Evolutionary conservation across 2,113 vertebrate species (phyloP).

Genomic region (Choloepus hoffmanni): DNA sequence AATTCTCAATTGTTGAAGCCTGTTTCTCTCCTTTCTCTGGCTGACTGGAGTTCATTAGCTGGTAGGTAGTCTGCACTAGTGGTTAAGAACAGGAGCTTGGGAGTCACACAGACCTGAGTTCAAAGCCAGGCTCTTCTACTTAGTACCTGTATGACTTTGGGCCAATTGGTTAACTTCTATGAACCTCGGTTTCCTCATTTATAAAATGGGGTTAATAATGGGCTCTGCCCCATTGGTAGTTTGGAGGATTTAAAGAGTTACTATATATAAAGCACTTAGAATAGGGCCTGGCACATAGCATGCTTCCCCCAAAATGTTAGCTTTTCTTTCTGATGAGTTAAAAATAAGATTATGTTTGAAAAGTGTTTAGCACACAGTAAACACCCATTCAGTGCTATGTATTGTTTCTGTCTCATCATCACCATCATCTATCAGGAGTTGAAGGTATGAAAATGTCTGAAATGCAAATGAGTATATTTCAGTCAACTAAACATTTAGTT

Average conservation of each 20-base stretch:
- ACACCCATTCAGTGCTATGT: background rate
- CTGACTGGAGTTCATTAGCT: background rate
- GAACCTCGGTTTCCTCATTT: background rate
- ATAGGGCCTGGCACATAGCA: background rate
- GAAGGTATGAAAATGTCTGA: background rate
- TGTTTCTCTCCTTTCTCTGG: background rate
- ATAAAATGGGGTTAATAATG: background rate
- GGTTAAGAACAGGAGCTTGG: background rate
- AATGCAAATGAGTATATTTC: background rate
- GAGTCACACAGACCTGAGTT: background rate
- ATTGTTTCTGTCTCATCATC: background rate
- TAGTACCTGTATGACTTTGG: background rate
- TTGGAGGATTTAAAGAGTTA: background rate
- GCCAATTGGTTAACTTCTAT: background rate
- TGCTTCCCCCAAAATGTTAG: background rate
- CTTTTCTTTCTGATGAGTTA: background rate
- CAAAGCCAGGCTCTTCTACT: constrained; percentile 19
- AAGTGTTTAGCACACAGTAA: background rate
- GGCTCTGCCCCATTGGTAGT: background rate
- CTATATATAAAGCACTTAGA: background rate
- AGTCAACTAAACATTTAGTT: background rate
- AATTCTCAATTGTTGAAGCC: background rate
- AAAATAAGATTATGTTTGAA: background rate
- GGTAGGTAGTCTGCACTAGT: background rate
- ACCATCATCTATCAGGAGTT: background rate